Evolutionary conservation across 2,888 invertebrate species (phyloP), one percentile per base, ranked within the genome.

Genomic region (Tenthredo notha): DNA sequence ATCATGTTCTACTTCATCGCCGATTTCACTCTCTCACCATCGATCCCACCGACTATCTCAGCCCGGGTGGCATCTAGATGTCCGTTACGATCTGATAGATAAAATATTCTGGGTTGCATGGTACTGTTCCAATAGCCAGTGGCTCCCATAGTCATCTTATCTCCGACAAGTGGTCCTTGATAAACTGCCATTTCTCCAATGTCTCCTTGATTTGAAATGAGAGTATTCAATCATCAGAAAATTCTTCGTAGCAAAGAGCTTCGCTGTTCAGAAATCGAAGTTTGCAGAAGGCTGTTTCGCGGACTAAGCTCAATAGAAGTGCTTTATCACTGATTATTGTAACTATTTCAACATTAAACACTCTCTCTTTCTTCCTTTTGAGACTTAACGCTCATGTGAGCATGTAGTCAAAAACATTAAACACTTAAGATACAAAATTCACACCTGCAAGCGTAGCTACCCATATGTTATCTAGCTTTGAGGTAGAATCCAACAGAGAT

Each of bases 41-140:
- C 96, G 75, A 97, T 94, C 50, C 96, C 96, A 58, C 95, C 96
- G 58, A 96, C 91, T 84, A 96, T 94, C 92, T 96, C 96, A 33
- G 96, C 95, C 89, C 96, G 95, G 7, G 96, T 96, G 88, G 96
- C 94, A 87, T 96, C 96, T 94, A 96, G 96, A 87, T 94, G 94
- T 0, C 94, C 90, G 18, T 94, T 93, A 85, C 93, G 92, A 9
- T 94, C 94, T 33, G 94, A 92, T 65, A 96, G 90, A 90, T 96
- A 96, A 88, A 95, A 95, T 85, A 94, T 91, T 82, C 94, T 92
- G 0, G 96, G 96, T 7, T 95, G 91, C 54, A 95, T 90, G 0
- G 95, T 95, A 88, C 96, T 95, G 89, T 97, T 96, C 96, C 97
- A 97, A 74, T 94, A 94, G 85, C 96, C 96, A 72, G 93, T 92